phyloP scores from a whole-genome alignment of 2,113 vertebrate species.

The Equus quagga region DNA sequence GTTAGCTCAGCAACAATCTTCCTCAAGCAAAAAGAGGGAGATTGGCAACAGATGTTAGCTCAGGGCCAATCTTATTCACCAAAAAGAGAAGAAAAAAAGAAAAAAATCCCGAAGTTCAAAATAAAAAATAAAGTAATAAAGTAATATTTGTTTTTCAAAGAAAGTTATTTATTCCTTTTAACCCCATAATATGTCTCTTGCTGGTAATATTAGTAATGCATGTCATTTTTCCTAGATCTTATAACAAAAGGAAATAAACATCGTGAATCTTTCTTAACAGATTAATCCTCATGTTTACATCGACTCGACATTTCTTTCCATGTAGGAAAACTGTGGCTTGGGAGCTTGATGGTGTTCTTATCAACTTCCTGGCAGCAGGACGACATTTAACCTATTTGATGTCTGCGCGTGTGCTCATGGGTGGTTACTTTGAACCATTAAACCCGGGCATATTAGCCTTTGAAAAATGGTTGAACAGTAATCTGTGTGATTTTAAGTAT shows the following conservation, averaged over 20 bases:
- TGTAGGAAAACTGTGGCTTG: neutral
- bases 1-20: no score
- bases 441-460: neutral
- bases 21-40: no score
- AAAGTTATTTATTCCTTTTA: neutral
- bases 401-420: neutral
- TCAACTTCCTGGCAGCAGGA: neutral
- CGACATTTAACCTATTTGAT: neutral
- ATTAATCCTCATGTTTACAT: neutral
- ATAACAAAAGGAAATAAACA: slow-evolving; percentile 33
- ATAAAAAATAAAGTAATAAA: slow-evolving; percentile 24
- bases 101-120: neutral
- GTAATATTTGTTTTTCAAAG: neutral
- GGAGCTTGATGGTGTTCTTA: neutral
- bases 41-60: no score
- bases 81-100: no score
- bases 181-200: neutral
- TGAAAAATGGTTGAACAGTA: neutral
- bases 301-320: neutral
- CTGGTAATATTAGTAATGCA: neutral
- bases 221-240: slow-evolving; percentile 22
- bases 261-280: neutral
- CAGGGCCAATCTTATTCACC: no score
- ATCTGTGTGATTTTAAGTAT: slow-evolving; percentile 43
- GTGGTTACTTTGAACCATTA: slow-evolving; percentile 5